A percentile compares a stretch with the other conserved stretches of the same genome.
Conservation (phyloP, 2,113 vertebrate species). For the Morone saxatilis region DNA sequence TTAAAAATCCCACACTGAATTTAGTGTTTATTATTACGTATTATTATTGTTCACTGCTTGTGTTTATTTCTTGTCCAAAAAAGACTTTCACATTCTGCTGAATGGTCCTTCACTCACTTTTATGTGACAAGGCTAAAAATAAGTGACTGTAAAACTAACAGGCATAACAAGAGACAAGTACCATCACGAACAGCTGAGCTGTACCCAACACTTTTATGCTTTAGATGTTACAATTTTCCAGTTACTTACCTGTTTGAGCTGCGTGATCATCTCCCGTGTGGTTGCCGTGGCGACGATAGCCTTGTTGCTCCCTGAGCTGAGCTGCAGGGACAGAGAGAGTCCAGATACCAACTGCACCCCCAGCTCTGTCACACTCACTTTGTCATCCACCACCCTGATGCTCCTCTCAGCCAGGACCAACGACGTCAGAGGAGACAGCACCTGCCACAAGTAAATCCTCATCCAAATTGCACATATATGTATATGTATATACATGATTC, state of each 20-base stretch:
- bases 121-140: neutral
- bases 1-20: neutral
- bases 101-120: neutral
- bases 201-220: constrained; percentile 17
- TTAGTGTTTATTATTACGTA: neutral
- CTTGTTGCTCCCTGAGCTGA: constrained; percentile 90
- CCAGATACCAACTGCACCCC: constrained; percentile 94
- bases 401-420: constrained; percentile 91
- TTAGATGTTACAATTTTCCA: constrained; percentile 53
- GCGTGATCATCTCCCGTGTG: constrained; percentile 89
- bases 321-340: constrained; percentile 91
- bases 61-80: neutral
- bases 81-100: neutral
- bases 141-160: constrained; percentile 14
- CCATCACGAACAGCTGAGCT: constrained; percentile 2
- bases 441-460: constrained; percentile 80
- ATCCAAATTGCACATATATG: neutral
- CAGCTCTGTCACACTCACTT: constrained; percentile 94
- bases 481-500: neutral
- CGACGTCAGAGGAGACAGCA: constrained; percentile 92
- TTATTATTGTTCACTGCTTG: neutral
- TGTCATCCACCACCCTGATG: constrained; percentile 93
- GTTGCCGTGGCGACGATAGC: constrained; percentile 91
- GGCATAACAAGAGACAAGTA: constrained; percentile 21
- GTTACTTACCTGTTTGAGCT: constrained; percentile 89